Evolutionary conservation across 2,113 vertebrate genomes (phyloP).

Genomic region (Chiloscyllium plagiosum): DNA sequence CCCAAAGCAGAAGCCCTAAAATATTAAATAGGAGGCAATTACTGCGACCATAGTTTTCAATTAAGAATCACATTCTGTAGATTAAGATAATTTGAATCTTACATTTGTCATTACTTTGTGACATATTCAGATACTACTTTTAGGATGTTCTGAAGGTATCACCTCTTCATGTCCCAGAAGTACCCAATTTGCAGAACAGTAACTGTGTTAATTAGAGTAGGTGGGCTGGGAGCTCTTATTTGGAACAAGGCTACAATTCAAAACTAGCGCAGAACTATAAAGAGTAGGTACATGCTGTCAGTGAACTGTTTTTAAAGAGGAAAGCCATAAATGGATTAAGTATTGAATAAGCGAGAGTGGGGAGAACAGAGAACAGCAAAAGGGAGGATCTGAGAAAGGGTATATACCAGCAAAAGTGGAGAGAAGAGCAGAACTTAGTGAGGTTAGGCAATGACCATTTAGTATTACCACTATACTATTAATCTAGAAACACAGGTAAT

Average conservation of each 20-base stretch:
- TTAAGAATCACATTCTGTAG: not conserved
- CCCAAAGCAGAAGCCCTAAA: not conserved
- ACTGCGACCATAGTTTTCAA: not conserved
- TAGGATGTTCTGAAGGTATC: not conserved
- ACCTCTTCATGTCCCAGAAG: not conserved
- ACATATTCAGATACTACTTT: conserved; percentile 8
- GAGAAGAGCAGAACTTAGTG: not conserved
- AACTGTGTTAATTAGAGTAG: not conserved
- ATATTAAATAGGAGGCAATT: not conserved
- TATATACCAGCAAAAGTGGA: not conserved
- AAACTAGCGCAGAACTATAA: not conserved
- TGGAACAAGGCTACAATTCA: not conserved
- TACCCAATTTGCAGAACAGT: conserved; percentile 4
- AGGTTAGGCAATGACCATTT: too few species aligned
- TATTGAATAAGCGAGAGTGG: not conserved
- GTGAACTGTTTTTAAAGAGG: not conserved
- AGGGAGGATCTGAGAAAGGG: not conserved
- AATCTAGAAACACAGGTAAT: too few species aligned
- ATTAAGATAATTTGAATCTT: not conserved
- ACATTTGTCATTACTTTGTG: not conserved
- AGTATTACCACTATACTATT: too few species aligned
- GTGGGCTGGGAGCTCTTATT: conserved; percentile 23
- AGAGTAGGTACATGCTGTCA: not conserved
- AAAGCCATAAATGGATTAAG: not conserved
- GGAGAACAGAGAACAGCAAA: not conserved